Evolutionary conservation across 2,888 invertebrate species (phyloP), one percentile per base, ranked within the genome.

Genomic region (Trichogramma evanescens): DNA sequence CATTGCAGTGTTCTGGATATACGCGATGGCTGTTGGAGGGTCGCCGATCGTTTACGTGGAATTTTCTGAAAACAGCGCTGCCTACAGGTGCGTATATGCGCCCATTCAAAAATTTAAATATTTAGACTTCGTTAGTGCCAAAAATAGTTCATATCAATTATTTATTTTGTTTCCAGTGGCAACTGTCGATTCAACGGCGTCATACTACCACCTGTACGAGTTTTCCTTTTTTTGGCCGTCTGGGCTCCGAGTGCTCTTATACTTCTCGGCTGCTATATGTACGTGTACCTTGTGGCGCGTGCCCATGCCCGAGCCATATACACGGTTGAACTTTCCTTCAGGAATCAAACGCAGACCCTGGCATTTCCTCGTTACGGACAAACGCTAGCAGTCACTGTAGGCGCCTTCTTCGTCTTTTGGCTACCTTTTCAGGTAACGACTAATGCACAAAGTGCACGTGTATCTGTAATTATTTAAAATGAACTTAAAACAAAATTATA

Each of bases 231-330:
- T 63, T 79, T 81, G 66, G 82, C 83, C 39, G 82, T 86, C 50
- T 86, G 84, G 77, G 82, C 82, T 40, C 86, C 86, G 4, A 82
- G 84, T 65, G 82, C 83, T 9, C 69, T 83, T 45, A 80, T 83
- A 40, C 78, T 85, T 7, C 74, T 84, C 50, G 79, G 81, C 50
- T 85, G 85, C 72, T 86, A 86, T 74, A 81, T 81, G 66, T 84
- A 85, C 76, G 83, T 86, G 63, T 86, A 84, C 71, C 77, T 83
- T 61, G 82, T 86, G 42, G 86, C 86, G 8, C 75, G 85, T 61
- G 83, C 83, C 61, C 86, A 86, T 67, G 85, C 85, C 9, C 76
- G 83, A 51, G 85, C 85, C 46, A 86, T 86, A 66, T 83, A 83
- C 66, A 84, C 83, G 46, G 82, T 83, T 26, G 82, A 86, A 67